Conservation (phyloP, 1,140 invertebrate species). For the Aphelenchoides besseyi region DNA sequence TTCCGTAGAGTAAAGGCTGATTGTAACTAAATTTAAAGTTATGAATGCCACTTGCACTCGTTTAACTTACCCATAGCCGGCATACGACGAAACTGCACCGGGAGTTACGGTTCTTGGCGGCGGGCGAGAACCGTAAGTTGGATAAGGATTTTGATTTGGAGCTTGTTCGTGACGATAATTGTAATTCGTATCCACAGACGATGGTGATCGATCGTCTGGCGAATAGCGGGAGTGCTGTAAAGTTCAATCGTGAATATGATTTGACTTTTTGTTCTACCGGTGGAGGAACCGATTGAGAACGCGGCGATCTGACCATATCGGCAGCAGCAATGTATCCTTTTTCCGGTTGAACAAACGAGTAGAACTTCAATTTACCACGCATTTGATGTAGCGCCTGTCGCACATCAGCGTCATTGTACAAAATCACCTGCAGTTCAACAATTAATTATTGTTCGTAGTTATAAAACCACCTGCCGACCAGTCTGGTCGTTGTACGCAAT, state of each 20-base stretch:
- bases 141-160: background rate
- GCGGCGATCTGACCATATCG: constrained; percentile 40
- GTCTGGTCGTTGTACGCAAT: constrained; percentile 51
- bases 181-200: constrained; percentile 24
- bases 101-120: background rate
- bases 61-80: too few relatives aligned
- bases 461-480: constrained; percentile 38
- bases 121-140: background rate
- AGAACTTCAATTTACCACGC: constrained; percentile 45
- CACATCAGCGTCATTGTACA: constrained; percentile 44
- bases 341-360: constrained; percentile 37
- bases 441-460: constrained; percentile 6
- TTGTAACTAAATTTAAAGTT: background rate
- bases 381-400: constrained; percentile 36
- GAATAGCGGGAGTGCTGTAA: constrained; percentile 30
- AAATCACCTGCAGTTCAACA: constrained; percentile 35
- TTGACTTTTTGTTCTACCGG: constrained; percentile 6
- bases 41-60: background rate
- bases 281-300: constrained; percentile 51
- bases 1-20: constrained; percentile 29
- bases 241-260: background rate
- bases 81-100: background rate
- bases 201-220: constrained; percentile 25
- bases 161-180: constrained; percentile 22
- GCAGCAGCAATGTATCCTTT: constrained; percentile 51